phyloP scores from a whole-genome alignment of 2,888 invertebrate species.

The Chydorus sphaericus region DNA sequence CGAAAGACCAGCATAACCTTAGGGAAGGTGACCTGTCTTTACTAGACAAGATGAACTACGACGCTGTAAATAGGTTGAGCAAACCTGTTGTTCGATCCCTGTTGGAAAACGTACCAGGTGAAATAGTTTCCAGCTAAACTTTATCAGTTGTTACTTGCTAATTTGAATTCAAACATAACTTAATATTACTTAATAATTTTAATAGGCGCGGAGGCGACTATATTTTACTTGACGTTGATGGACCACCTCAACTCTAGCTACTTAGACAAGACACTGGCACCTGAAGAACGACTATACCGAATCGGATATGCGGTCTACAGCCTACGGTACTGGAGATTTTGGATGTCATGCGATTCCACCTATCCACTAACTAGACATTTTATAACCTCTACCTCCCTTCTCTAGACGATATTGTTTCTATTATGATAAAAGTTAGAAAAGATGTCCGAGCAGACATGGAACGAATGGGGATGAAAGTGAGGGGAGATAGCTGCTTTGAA shows the following conservation, averaged over 20 bases:
- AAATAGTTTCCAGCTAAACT: not conserved
- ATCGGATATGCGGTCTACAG: not conserved
- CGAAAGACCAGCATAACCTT: not conserved
- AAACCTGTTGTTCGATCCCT: not conserved
- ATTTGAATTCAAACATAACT: too few species aligned
- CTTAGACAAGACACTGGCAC: not conserved
- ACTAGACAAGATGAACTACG: slow-evolving; percentile 5
- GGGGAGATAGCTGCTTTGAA: too few species aligned
- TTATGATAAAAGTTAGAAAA: too few species aligned
- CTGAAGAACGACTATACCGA: not conserved
- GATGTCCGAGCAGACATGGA: too few species aligned
- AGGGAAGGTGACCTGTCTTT: not conserved
- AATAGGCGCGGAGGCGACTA: not conserved
- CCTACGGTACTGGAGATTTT: not conserved
- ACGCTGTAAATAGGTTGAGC: not conserved
- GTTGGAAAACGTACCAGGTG: not conserved
- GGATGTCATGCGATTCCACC: not conserved
- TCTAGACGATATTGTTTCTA: too few species aligned
- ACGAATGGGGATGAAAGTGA: too few species aligned
- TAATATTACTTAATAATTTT: not conserved
- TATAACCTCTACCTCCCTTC: too few species aligned
- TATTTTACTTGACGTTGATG: not conserved
- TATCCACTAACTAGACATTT: not conserved
- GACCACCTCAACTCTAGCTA: not conserved
- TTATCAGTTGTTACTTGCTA: not conserved